phyloP scores from a whole-genome alignment of 1,140 invertebrate species.

The Copidosoma floridanum region DNA sequence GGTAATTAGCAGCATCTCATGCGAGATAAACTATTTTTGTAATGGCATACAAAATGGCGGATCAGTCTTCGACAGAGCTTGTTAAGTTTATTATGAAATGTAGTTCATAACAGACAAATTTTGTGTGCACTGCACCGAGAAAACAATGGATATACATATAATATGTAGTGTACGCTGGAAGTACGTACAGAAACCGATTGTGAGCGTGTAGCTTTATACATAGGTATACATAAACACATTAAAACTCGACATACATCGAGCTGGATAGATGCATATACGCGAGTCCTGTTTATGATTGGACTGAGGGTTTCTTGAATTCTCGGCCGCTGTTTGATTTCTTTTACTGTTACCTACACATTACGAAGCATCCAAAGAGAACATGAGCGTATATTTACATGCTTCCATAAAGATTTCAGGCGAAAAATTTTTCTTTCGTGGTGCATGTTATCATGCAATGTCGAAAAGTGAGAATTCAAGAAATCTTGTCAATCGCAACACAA shows the following conservation, averaged over 20 bases:
- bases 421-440: too few species aligned
- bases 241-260: background rate
- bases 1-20: background rate
- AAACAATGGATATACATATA: slow-evolving; percentile 2
- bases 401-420: too few species aligned
- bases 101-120: slow-evolving; percentile 11
- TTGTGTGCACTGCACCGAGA: slow-evolving; percentile 3
- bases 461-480: slow-evolving; percentile 4
- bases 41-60: slow-evolving; percentile 17
- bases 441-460: background rate
- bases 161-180: slow-evolving; percentile 8
- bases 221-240: background rate
- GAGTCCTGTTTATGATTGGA: too few species aligned
- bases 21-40: slow-evolving; percentile 26
- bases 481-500: background rate
- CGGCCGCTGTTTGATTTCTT: too few species aligned
- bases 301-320: too few species aligned
- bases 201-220: slow-evolving; percentile 12
- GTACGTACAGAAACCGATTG: slow-evolving; percentile 12
- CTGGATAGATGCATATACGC: background rate
- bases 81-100: slow-evolving; percentile 20
- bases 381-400: too few species aligned
- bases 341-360: too few species aligned
- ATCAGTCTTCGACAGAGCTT: slow-evolving; percentile 18
- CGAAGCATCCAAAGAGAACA: too few species aligned